Evolutionary conservation across 2,888 invertebrate genomes (phyloP).

Genomic region (Mechanitis mazaeus): DNA sequence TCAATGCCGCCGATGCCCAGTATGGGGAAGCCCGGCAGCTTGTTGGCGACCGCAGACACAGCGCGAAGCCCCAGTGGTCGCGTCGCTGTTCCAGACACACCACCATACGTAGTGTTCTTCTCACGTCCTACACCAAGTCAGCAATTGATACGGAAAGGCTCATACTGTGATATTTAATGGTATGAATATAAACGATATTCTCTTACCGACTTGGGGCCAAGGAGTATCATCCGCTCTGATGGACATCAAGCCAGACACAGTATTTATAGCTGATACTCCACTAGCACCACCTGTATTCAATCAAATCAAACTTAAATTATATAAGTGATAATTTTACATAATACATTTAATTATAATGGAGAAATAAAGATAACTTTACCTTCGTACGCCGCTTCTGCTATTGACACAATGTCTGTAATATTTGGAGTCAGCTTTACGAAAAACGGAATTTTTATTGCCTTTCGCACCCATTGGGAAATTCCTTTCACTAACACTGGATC

Average conservation of each 20-base stretch:
- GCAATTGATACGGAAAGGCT: background rate
- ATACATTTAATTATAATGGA: too few relatives aligned
- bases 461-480: constrained; percentile 94
- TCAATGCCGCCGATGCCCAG: constrained; percentile 98
- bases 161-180: too few relatives aligned
- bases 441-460: constrained; percentile 92
- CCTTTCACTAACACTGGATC: constrained; percentile 90
- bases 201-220: constrained; percentile 92
- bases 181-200: too few relatives aligned
- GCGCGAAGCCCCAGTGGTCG: constrained; percentile 95
- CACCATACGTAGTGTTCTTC: constrained; percentile 94
- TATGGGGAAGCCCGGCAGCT: constrained; percentile 92
- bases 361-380: constrained; percentile 63
- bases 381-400: constrained; percentile 93
- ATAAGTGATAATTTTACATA: background rate
- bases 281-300: constrained; percentile 84
- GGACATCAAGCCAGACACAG: constrained; percentile 96
- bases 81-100: constrained; percentile 95
- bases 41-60: constrained; percentile 90
- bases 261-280: constrained; percentile 98
- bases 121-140: constrained; percentile 59
- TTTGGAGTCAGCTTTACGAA: constrained; percentile 99
- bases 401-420: constrained; percentile 93
- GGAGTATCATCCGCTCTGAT: constrained; percentile 87
- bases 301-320: background rate